phyloP scores from a whole-genome alignment of 1,140 invertebrate species.

The Aphidius ervi region DNA sequence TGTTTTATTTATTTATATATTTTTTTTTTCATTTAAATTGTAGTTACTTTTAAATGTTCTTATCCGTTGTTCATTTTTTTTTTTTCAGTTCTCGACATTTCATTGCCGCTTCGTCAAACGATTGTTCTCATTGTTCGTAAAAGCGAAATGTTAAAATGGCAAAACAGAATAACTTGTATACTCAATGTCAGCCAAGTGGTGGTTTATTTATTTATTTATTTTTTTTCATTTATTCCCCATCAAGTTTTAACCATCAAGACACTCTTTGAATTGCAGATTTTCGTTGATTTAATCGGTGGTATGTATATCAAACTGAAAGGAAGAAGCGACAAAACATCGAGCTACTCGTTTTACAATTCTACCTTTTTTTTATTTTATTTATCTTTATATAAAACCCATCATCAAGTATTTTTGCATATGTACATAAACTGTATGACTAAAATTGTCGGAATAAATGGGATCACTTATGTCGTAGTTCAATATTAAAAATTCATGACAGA shows the following conservation, averaged over 20 bases:
- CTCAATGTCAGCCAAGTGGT: neutral
- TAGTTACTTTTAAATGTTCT: neutral
- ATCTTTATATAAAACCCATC: too few relatives aligned
- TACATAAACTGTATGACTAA: neutral
- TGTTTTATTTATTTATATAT: neutral
- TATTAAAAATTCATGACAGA: too few relatives aligned
- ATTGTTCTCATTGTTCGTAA: slow-evolving; percentile 16
- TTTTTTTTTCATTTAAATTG: neutral
- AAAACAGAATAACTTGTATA: neutral
- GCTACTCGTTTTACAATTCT: slow-evolving; percentile 21
- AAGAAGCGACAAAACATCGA: slow-evolving; percentile 11
- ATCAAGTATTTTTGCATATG: too few relatives aligned
- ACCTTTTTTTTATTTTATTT: too few relatives aligned
- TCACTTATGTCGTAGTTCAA: slow-evolving; percentile 9
- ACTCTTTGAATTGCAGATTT: slow-evolving; percentile 34
- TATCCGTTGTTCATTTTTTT: neutral
- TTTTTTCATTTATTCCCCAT: too few relatives aligned
- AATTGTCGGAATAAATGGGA: slow-evolving; percentile 18
- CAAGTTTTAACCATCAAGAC: too few relatives aligned
- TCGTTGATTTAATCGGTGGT: slow-evolving; percentile 20
- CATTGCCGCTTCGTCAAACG: slow-evolving; percentile 8
- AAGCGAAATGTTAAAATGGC: neutral
- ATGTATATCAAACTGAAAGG: neutral
- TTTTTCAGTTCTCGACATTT: slow-evolving; percentile 12
- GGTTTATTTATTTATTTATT: neutral